phyloP scores from a whole-genome alignment of 2,888 invertebrate species.

The Dryadula phaetusa region DNA sequence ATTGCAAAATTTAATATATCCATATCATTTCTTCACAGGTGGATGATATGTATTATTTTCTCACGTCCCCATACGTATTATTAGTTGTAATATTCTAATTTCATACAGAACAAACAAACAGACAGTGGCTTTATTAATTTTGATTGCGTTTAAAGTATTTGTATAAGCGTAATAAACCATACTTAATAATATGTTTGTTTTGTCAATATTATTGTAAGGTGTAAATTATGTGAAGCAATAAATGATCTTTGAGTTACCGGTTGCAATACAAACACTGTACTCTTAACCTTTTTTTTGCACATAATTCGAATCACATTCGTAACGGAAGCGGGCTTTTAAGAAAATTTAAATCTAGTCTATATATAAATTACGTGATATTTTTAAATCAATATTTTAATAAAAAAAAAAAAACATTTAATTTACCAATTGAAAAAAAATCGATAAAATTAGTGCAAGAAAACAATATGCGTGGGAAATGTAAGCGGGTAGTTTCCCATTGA shows the following conservation, averaged over 20 bases:
- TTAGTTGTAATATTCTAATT: slow-evolving; percentile 27
- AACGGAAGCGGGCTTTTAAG: no score
- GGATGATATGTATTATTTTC: slow-evolving; percentile 53
- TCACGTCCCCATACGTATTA: slow-evolving; percentile 50
- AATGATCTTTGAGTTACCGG: background rate
- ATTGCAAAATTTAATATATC: slow-evolving; percentile 59
- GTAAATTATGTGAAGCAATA: background rate
- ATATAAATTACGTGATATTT: no score
- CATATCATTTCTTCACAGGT: slow-evolving; percentile 56
- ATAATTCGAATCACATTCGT: no score
- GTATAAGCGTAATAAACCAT: slow-evolving; percentile 1
- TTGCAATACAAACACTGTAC: no score
- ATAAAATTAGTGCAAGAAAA: no score
- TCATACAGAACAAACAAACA: slow-evolving; percentile 28
- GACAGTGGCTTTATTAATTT: slow-evolving; percentile 29
- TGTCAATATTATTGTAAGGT: slow-evolving; percentile 17
- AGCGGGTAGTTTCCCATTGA: no score
- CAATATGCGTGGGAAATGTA: no score
- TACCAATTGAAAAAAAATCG: no score
- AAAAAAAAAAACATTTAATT: no score
- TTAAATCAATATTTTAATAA: no score
- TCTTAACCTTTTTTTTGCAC: no score
- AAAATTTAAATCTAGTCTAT: no score
- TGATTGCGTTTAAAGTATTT: slow-evolving; percentile 23
- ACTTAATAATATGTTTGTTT: background rate